Percentiles rank a stretch among this genome's conserved stretches.
phyloP scores from a whole-genome alignment of 2,888 invertebrate species.

The Chorisops tibialis region DNA sequence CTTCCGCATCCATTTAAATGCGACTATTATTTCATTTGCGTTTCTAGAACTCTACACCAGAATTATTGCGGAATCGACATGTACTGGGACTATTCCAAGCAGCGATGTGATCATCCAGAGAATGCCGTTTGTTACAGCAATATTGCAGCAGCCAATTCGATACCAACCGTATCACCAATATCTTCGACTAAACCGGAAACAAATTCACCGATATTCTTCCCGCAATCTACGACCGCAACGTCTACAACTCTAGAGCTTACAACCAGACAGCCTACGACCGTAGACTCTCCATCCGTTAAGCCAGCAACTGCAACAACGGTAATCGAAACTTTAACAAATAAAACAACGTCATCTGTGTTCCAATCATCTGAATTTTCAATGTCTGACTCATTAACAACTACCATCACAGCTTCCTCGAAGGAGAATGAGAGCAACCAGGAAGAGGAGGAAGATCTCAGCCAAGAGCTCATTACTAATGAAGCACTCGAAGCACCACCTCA shows the following conservation, averaged over 20 bases:
- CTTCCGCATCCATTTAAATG: slow-evolving; percentile 46
- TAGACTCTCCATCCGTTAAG: neutral
- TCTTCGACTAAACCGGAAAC: neutral
- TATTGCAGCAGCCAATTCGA: slow-evolving; percentile 28
- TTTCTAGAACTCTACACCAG: slow-evolving; percentile 43
- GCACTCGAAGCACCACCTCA: neutral
- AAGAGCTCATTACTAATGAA: neutral
- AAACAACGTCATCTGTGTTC: neutral
- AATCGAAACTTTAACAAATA: neutral
- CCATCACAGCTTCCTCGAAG: too few species aligned
- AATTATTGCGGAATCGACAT: slow-evolving; percentile 45
- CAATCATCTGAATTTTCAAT: neutral
- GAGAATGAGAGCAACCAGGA: too few species aligned
- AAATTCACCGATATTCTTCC: neutral
- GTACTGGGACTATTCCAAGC: slow-evolving; percentile 42
- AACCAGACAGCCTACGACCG: neutral
- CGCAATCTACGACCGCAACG: neutral
- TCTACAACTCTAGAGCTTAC: neutral
- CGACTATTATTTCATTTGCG: slow-evolving; percentile 45
- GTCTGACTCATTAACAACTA: too few species aligned
- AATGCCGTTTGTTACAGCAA: slow-evolving; percentile 5
- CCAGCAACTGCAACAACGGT: neutral
- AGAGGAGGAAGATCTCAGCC: too few species aligned
- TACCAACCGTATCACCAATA: neutral
- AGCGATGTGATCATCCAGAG: slow-evolving; percentile 41